Evolutionary conservation across 2,888 invertebrate genomes (phyloP).

Genomic region (Hemaris fuciformis): DNA sequence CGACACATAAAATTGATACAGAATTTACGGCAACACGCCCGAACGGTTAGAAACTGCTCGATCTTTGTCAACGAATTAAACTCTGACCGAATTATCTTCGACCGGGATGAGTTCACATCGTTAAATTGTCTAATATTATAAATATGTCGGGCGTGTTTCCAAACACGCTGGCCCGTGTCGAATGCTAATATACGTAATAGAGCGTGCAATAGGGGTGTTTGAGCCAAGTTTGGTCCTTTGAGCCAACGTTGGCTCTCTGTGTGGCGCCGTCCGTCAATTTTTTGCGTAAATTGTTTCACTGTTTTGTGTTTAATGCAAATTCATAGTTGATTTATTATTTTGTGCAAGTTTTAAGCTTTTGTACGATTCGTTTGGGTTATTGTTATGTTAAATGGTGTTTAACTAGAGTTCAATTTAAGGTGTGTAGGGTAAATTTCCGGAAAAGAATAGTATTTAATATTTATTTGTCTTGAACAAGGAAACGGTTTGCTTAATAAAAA

Average conservation of each 20-base stretch:
- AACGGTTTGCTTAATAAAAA: too few species aligned
- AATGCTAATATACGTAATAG: slow-evolving; percentile 65
- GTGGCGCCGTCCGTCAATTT: slow-evolving; percentile 47
- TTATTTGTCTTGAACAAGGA: too few species aligned
- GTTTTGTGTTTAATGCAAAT: slow-evolving; percentile 26
- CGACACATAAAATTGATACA: slow-evolving; percentile 68
- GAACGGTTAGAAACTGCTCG: slow-evolving; percentile 61
- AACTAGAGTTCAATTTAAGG: slow-evolving; percentile 7
- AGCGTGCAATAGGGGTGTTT: slow-evolving; percentile 59
- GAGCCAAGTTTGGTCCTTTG: slow-evolving; percentile 27
- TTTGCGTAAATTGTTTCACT: slow-evolving; percentile 39
- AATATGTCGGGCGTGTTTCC: slow-evolving; percentile 75
- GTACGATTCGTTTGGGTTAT: neutral
- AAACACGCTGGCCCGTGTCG: slow-evolving; percentile 70
- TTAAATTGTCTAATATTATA: slow-evolving; percentile 77
- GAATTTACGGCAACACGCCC: slow-evolving; percentile 59
- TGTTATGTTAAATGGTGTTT: slow-evolving; percentile 7
- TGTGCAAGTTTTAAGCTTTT: slow-evolving; percentile 24
- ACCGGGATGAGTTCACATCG: slow-evolving; percentile 70
- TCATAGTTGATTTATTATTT: slow-evolving; percentile 38
- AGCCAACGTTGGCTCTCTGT: slow-evolving; percentile 32
- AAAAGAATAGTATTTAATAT: neutral
- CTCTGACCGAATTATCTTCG: slow-evolving; percentile 77
- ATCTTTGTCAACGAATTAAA: slow-evolving; percentile 79
- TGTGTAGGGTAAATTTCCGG: neutral